Evolutionary conservation across 2,888 invertebrate genomes (phyloP), one percentile per base, ranked within the genome.

Genomic region (Scaptomyza reducta): DNA sequence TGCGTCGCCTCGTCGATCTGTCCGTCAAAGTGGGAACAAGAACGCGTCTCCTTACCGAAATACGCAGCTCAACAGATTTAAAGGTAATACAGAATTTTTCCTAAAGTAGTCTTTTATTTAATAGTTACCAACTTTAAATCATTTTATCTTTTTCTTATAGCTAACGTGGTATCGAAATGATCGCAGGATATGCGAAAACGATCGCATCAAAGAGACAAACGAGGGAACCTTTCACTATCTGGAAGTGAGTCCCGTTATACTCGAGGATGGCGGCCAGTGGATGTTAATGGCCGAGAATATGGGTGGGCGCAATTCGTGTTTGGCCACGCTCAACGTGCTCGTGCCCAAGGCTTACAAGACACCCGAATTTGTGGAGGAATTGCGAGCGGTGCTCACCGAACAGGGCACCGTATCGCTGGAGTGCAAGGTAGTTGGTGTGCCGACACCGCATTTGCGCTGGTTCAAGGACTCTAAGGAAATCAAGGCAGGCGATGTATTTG

Each of bases 371-470:
- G 94, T 97, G 40, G 96, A 97, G 90, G 96, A 96, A 83, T 93
- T 98, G 13, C 94, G 95, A 31, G 96, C 97, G 1, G 93, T 97
- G 64, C 93, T 97, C 31, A 97, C 97, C 0, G 96, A 96, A 89
- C 96, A 96, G 80, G 97, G 97, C 42, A 96, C 96, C 0, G 98
- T 98, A 11, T 96, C 97, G 0, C 92, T 98, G 71, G 97, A 97
- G 91, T 98, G 98, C 91, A 97, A 97, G 91, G 97, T 97, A 18
- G 95, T 97, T 54, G 97, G 97, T 14, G 96, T 97, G n/a, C 97
- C 97, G 1, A 96, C 97, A 0, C 96, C 96, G 0, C 93, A 94
- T 18, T 90, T 96, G 61, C 93, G 94, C 66, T 95, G 95, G 95
- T 96, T 94, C 90, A 96, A 97, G 93, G 97, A 97, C 91, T 95